Percentiles rank a stretch among this genome's conserved stretches.
Evolutionary conservation across 2,113 vertebrate species (phyloP).

Genomic region (Syrmaticus mikado): DNA sequence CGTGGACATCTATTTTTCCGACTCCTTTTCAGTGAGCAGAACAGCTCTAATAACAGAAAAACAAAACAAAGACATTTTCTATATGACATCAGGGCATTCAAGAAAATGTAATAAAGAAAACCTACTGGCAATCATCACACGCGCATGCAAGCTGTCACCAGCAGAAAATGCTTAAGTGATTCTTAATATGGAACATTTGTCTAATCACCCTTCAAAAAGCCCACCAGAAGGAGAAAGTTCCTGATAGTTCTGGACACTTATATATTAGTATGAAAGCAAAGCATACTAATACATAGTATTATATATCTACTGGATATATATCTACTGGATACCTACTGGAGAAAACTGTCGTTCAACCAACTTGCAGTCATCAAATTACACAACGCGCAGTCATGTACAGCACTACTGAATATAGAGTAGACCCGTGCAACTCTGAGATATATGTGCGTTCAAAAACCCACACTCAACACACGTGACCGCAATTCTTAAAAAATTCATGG

Average conservation of each 20-base stretch:
- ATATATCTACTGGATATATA: too few species aligned
- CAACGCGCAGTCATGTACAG: background rate
- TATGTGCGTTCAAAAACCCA: accelerated
- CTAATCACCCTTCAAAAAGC: slow-evolving; percentile 17
- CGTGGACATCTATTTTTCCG: slow-evolving; percentile 89
- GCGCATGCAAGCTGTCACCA: background rate
- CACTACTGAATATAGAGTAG: background rate
- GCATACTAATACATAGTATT: too few species aligned
- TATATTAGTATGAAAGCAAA: slow-evolving; percentile 5
- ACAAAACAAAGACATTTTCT: slow-evolving; percentile 56
- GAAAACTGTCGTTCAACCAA: background rate
- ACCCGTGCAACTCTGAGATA: background rate
- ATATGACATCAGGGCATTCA: slow-evolving; percentile 20
- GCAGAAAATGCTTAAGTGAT: slow-evolving; percentile 35
- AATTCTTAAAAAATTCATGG: background rate
- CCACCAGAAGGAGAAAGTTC: background rate
- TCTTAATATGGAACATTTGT: background rate
- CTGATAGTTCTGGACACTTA: background rate
- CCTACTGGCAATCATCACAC: slow-evolving; percentile 22
- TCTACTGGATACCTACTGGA: background rate
- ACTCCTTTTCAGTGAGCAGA: slow-evolving; percentile 61
- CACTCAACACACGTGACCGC: background rate
- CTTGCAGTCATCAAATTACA: background rate
- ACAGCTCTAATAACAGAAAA: slow-evolving; percentile 48
- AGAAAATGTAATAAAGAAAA: slow-evolving; percentile 28